Evolutionary conservation across 2,888 invertebrate species (phyloP).

Genomic region (Tetheella fluctuosa): DNA sequence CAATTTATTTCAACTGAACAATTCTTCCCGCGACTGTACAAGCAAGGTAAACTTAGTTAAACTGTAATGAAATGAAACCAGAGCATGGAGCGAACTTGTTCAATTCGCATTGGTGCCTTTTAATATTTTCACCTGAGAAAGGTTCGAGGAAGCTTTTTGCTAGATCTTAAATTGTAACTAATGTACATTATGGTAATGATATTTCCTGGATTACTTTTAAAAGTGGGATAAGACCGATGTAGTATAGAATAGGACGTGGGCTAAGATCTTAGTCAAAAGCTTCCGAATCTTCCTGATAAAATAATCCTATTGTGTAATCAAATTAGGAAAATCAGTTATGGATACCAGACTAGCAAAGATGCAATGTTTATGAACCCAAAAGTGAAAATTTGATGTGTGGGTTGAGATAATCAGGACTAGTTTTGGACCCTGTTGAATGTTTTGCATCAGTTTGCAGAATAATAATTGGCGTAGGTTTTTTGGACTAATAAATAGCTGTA

Average conservation of each 20-base stretch:
- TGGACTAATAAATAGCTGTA: too few species aligned
- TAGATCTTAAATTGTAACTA: neutral
- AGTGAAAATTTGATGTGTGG: neutral
- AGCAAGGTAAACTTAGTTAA: conserved; percentile 37
- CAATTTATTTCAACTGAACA: neutral
- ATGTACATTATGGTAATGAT: neutral
- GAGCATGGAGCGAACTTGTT: conserved; percentile 35
- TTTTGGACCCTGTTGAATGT: neutral
- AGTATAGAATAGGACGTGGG: too few species aligned
- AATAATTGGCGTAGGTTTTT: neutral
- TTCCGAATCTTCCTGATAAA: too few species aligned
- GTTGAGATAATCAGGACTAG: neutral
- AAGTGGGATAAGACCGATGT: too few species aligned
- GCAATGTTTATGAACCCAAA: too few species aligned
- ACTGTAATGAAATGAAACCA: conserved; percentile 42
- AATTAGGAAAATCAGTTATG: too few species aligned
- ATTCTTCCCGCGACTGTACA: conserved; percentile 35
- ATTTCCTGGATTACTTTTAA: neutral
- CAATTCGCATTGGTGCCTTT: conserved; percentile 32
- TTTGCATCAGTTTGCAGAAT: neutral
- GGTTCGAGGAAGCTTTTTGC: conserved; percentile 16
- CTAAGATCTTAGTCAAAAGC: too few species aligned
- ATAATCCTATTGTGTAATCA: too few species aligned
- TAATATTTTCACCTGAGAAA: conserved; percentile 13
- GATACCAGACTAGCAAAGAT: too few species aligned